These are phyloP conservation scores for Thunnus thynnus DNA, from an alignment of 2,113 vertebrate genomes.

Conservation along the genomic window DNA sequence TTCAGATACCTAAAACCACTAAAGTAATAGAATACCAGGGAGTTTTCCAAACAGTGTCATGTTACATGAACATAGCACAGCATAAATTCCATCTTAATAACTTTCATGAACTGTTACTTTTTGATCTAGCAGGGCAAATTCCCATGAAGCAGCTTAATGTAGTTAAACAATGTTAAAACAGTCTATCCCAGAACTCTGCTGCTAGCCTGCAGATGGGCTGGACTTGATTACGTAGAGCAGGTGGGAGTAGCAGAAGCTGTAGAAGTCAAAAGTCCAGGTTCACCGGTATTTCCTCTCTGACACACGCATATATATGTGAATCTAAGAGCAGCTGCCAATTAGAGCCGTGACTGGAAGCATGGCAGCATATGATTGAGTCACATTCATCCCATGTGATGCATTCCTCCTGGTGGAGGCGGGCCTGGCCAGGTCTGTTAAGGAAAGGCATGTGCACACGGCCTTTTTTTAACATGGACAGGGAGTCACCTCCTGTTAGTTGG, in stretches of 20 bases:
- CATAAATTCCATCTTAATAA: no score
- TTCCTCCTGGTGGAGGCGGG: slow-evolving; percentile 40
- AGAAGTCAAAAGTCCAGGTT: slow-evolving; percentile 53
- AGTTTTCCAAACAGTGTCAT: no score
- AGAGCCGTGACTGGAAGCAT: neutral
- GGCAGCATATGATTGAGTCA: slow-evolving; percentile 15
- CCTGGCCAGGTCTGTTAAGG: slow-evolving; percentile 67
- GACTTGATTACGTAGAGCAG: slow-evolving; percentile 30
- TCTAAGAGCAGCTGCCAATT: neutral
- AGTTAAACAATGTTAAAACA: no score
- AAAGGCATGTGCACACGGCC: slow-evolving; percentile 77
- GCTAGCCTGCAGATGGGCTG: neutral
- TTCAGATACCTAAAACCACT: no score
- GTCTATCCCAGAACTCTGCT: neutral
- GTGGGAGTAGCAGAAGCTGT: slow-evolving; percentile 5
- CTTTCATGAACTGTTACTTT: neutral
- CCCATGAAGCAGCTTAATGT: no score
- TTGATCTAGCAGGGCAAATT: no score
- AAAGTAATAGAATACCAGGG: no score
- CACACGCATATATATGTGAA: neutral
- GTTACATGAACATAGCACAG: no score
- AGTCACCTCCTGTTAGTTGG: neutral
- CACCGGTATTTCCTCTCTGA: neutral
- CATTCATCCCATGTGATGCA: slow-evolving; percentile 41
- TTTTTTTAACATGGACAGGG: slow-evolving; percentile 73